These are phyloP conservation scores for Diprion similis DNA, from an alignment of 1,140 invertebrate species.

Conservation along the genomic window DNA sequence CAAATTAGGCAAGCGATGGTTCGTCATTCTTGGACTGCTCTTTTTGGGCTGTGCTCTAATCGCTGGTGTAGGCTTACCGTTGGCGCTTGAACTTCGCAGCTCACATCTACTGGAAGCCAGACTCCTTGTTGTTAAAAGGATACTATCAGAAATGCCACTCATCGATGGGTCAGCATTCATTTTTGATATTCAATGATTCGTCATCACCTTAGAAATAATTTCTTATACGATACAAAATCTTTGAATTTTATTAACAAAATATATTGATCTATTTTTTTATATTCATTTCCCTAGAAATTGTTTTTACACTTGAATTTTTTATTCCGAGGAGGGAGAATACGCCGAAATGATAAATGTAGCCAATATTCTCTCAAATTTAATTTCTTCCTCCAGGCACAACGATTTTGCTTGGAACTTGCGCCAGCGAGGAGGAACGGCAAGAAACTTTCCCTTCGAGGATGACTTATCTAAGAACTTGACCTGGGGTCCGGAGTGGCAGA, in stretches of 20 bases:
- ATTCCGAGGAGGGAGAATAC: not conserved
- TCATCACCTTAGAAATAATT: too few species aligned
- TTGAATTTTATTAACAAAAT: too few species aligned
- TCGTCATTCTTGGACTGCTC: slow-evolving; percentile 52
- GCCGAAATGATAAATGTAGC: too few species aligned
- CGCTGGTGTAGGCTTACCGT: slow-evolving; percentile 61
- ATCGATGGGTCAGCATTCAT: slow-evolving; percentile 58
- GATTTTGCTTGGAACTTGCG: slow-evolving; percentile 85
- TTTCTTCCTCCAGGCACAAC: slow-evolving; percentile 67
- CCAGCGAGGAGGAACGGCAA: slow-evolving; percentile 74
- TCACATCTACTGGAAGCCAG: slow-evolving; percentile 66
- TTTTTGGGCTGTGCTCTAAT: slow-evolving; percentile 56
- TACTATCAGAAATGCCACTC: slow-evolving; percentile 64
- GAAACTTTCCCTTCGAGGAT: slow-evolving; percentile 74
- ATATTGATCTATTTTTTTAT: too few species aligned
- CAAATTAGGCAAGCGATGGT: slow-evolving; percentile 47
- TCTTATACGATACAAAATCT: too few species aligned
- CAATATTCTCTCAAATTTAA: not conserved
- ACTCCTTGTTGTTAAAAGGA: slow-evolving; percentile 64
- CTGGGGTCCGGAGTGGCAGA: slow-evolving; percentile 60
- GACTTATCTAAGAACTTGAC: slow-evolving; percentile 65
- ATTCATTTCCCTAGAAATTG: too few species aligned
- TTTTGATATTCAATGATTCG: too few species aligned
- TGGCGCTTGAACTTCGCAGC: slow-evolving; percentile 65
- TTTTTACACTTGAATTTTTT: too few species aligned